Evolutionary conservation across 2,888 invertebrate genomes (phyloP), one percentile per base, ranked within the genome.

Genomic region (Pristionchus entomophagus): DNA sequence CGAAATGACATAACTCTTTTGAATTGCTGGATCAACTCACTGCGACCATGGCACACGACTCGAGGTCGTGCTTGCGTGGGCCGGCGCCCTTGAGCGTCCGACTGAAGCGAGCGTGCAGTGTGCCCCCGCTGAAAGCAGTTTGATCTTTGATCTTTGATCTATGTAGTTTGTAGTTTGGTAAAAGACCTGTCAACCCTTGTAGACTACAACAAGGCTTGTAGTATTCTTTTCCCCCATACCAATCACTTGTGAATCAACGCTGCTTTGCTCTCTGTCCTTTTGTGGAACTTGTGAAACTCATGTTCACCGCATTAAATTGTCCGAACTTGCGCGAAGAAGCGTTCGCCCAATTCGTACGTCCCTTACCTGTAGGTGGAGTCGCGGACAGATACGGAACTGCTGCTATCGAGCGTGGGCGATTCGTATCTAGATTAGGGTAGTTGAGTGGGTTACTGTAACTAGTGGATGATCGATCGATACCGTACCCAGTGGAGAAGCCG

Each of bases 71-170:
- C 29, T 56, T 85, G 17, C 85, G 51, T 22, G 85, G 85, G n/a
- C 85, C 85, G 17, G 51, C 26, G 6, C 26, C 35, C 29, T 29
- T n/a, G 38, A 53, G 38, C 1, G 53, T 14, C 26, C 85, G 73
- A 29, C 49, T 53, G 85, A 85, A 85, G 22, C 85, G 83, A 65
- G 53, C 83, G 22, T 84, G 83, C 8, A 65, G 62, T 32, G 83
- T 49, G 8, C 83, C 83, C 0, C 49, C 49, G 10, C 51, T 53
- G 51, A 49, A 49, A 69, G 73, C n/a, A 35, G 45, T 26, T n/a
- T n/a, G n/a, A n/a, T n/a, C n/a, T n/a, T n/a, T n/a, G 73, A 73
- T 73, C 35, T 45, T 73, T 45, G 32, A 26, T 41, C 41, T 73
- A 1, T 73, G 41, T 45, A 38, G 65, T 22, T 22, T 29, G 32